Conservation (phyloP, 2,888 invertebrate genomes). For the Pyrocoelia pectoralis region DNA sequence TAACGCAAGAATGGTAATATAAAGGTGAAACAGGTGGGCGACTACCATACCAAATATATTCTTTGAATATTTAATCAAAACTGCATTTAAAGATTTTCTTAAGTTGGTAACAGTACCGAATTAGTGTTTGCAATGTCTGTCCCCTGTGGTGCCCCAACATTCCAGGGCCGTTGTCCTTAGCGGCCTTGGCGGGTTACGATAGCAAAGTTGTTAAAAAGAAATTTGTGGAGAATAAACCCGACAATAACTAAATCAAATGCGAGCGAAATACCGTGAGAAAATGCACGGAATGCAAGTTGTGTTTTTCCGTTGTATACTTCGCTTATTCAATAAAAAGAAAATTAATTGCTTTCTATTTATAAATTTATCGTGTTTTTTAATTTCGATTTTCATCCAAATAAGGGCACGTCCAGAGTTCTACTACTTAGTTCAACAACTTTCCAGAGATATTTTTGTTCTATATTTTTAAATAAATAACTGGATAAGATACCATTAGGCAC, state of each 20-base stretch:
- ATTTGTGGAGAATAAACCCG: conserved; percentile 18
- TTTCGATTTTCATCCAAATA: conserved; percentile 1
- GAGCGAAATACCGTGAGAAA: not conserved
- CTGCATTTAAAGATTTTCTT: conserved; percentile 15
- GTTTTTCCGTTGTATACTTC: too few relatives aligned
- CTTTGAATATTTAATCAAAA: not conserved
- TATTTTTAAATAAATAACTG: conserved; percentile 21
- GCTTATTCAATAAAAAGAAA: not conserved
- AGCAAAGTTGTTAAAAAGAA: conserved; percentile 30
- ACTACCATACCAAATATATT: not conserved
- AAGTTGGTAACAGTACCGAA: conserved; percentile 29
- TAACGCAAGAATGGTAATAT: conserved; percentile 3
- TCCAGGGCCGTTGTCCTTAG: conserved; percentile 41
- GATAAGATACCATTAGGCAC: conserved; percentile 18
- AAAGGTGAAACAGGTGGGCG: conserved; percentile 13
- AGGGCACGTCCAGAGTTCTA: not conserved
- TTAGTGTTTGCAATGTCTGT: conserved; percentile 34
- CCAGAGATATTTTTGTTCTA: too few relatives aligned
- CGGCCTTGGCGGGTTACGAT: conserved; percentile 40
- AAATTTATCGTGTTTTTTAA: conserved; percentile 6
- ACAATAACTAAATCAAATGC: not conserved
- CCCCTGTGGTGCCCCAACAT: conserved; percentile 40
- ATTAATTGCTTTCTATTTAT: conserved; percentile 7
- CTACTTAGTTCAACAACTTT: not conserved
- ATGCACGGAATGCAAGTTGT: not conserved